Evolutionary conservation across 2,888 invertebrate species (phyloP).

Genomic region (Spialia ferax): DNA sequence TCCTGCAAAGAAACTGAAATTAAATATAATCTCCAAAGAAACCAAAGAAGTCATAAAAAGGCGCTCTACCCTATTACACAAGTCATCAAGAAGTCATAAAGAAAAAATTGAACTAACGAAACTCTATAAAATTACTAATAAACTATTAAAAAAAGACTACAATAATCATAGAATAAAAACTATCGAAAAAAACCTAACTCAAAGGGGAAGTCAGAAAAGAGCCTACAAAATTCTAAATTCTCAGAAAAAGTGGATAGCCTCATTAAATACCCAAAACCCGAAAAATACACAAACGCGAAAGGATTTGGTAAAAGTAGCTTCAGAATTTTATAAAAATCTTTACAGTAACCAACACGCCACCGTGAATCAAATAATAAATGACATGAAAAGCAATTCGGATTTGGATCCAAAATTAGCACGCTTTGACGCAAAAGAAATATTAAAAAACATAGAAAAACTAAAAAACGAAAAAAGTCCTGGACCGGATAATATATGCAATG

Average conservation of each 20-base stretch:
- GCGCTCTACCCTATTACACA: no score
- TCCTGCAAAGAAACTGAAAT: no score
- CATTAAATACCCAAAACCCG: not conserved
- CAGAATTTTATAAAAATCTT: not conserved
- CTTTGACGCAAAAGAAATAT: no score
- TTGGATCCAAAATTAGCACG: not conserved
- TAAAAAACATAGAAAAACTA: not conserved
- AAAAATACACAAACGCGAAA: conserved; percentile 6
- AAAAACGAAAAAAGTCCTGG: not conserved
- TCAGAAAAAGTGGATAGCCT: not conserved
- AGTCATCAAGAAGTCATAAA: not conserved
- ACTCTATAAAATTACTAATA: not conserved
- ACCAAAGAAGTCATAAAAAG: not conserved
- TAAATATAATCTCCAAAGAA: not conserved
- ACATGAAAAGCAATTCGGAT: no score
- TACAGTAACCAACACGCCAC: not conserved
- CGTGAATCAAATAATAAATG: no score
- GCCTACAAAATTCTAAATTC: not conserved
- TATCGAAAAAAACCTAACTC: not conserved
- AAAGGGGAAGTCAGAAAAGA: not conserved
- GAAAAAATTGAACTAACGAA: not conserved
- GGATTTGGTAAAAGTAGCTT: not conserved
- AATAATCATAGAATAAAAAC: not conserved
- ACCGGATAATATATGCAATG: not conserved
- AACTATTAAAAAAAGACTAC: conserved; percentile 3